phyloP scores from a whole-genome alignment of 2,888 invertebrate species.

The Ichneumon xanthorius region DNA sequence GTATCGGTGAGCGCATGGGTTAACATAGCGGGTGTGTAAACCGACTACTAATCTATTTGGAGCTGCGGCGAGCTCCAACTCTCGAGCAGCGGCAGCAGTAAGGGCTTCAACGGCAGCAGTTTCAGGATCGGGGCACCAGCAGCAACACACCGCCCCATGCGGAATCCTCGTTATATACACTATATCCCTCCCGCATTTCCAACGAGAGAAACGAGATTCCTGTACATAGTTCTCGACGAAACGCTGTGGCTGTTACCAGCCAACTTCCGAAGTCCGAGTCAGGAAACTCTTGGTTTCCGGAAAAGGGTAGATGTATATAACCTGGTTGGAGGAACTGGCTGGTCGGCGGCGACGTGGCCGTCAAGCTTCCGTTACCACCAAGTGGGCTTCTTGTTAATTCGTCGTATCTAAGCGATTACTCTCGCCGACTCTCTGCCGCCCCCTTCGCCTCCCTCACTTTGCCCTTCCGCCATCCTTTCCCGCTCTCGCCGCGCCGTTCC shows the following conservation, averaged over 20 bases:
- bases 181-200: slow-evolving; percentile 9
- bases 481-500: not conserved
- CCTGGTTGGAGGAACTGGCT: slow-evolving; percentile 31
- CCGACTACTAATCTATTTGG: slow-evolving; percentile 34
- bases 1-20: slow-evolving; percentile 17
- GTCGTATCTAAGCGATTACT: slow-evolving; percentile 50
- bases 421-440: not conserved
- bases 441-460: not conserved
- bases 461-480: not conserved
- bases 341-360: slow-evolving; percentile 14
- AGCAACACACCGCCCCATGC: slow-evolving; percentile 1
- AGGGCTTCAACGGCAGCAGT: slow-evolving; percentile 37
- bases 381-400: slow-evolving; percentile 54
- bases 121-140: slow-evolving; percentile 17
- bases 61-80: slow-evolving; percentile 17
- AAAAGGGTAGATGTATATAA: not conserved
- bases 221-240: slow-evolving; percentile 35
- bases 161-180: slow-evolving; percentile 5
- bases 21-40: slow-evolving; percentile 27
- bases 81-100: not conserved
- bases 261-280: slow-evolving; percentile 24
- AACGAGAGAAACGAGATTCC: not conserved
- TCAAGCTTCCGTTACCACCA: slow-evolving; percentile 38
- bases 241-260: slow-evolving; percentile 11
- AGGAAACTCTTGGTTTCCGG: slow-evolving; percentile 32